Conservation (phyloP, 2,888 invertebrate genomes). For the Eutolmus rufibarbis region DNA sequence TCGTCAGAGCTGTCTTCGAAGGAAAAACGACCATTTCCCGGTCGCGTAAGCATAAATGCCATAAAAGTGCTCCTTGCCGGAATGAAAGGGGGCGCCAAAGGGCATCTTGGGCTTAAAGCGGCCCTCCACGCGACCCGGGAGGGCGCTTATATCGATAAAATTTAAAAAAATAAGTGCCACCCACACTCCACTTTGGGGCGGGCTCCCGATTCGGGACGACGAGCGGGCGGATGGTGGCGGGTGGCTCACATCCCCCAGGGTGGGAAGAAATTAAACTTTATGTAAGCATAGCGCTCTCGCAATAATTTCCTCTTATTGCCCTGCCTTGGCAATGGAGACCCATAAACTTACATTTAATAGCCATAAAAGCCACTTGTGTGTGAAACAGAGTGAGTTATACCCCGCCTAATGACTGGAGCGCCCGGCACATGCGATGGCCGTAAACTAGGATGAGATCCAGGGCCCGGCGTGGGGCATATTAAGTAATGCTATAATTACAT, state of each 20-base stretch:
- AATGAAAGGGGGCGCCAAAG: not conserved
- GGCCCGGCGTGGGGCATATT: not conserved
- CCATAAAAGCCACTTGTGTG: slow-evolving; percentile 36
- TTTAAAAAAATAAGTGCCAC: not conserved
- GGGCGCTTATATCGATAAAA: not conserved
- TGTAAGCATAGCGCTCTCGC: not conserved
- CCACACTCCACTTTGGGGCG: not conserved
- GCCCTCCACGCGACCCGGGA: not conserved
- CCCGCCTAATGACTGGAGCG: slow-evolving; percentile 29
- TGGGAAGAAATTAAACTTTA: not conserved
- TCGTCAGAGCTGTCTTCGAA: not conserved
- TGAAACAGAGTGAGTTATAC: slow-evolving; percentile 15
- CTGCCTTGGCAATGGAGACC: slow-evolving; percentile 21
- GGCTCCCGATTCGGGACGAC: not conserved
- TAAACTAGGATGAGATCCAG: not conserved
- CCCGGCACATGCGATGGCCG: not conserved
- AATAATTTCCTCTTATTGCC: slow-evolving; percentile 13
- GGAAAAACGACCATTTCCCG: not conserved
- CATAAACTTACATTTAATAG: slow-evolving; percentile 37
- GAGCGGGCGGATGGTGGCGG: too few relatives aligned
- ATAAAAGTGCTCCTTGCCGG: not conserved
- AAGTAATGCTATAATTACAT: slow-evolving; percentile 22
- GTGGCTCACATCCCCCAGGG: not conserved
- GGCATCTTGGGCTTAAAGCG: not conserved
- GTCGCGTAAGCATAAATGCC: not conserved